Conservation (phyloP, 2,113 vertebrate genomes). For the Brienomyrus brachyistius region DNA sequence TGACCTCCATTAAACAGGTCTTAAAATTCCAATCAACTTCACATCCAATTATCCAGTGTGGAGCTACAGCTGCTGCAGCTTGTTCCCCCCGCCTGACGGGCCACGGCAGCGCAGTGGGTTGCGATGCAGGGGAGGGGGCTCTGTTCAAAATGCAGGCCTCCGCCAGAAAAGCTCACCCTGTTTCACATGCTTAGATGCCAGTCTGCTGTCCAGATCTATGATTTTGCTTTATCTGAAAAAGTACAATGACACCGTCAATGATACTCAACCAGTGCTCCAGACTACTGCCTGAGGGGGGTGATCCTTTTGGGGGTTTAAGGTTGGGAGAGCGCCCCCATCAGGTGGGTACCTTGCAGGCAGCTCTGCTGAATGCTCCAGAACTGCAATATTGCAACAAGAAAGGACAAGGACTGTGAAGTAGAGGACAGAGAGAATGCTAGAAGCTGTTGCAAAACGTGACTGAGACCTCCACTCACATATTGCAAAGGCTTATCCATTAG, state of each 20-base stretch:
- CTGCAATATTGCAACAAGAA: not conserved
- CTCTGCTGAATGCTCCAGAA: not conserved
- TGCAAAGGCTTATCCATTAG: not conserved
- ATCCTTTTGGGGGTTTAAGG: not conserved
- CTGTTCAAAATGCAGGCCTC: not conserved
- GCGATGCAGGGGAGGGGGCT: not conserved
- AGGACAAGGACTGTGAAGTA: not conserved
- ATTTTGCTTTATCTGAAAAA: not conserved
- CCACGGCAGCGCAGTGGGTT: not conserved
- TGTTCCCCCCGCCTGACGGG: not conserved
- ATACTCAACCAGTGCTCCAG: not conserved
- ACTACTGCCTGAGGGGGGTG: not conserved
- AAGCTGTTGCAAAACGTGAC: not conserved
- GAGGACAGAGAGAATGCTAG: not conserved
- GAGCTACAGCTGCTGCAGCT: slow-evolving; percentile 34
- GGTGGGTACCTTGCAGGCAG: not conserved
- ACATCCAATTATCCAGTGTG: slow-evolving; percentile 43
- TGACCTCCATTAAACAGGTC: slow-evolving; percentile 39
- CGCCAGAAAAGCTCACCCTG: not conserved
- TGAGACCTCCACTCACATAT: not conserved
- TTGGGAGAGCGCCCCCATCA: not conserved
- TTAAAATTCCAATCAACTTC: slow-evolving; percentile 48
- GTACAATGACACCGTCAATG: not conserved
- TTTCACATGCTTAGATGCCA: not conserved
- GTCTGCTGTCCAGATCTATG: not conserved